These are phyloP conservation scores for Peromyscus nudipes DNA, from an alignment of 2,797 vertebrate genomes.

Conservation along the genomic window DNA sequence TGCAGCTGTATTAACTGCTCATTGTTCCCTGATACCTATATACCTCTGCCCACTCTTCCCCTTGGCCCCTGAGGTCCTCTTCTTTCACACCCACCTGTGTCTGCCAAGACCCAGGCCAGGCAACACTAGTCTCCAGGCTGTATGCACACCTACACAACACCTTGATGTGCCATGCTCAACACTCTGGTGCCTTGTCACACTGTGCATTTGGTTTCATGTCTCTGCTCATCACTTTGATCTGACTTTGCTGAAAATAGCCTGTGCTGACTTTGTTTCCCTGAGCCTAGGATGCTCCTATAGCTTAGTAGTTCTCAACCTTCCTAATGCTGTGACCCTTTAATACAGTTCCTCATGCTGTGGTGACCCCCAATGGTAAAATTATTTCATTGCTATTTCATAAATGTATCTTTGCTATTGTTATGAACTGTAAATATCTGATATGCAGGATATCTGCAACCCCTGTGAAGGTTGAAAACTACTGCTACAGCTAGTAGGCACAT, in stretches of 20 bases:
- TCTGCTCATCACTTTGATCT: not conserved
- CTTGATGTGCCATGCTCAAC: not conserved
- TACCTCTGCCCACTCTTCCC: not conserved
- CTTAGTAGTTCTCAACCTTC: not conserved
- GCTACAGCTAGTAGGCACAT: not conserved
- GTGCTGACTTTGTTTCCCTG: not conserved
- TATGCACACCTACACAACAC: not conserved
- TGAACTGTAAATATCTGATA: not conserved
- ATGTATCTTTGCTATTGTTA: not conserved
- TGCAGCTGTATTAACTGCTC: not conserved
- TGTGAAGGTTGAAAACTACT: not conserved
- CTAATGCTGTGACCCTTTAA: not conserved
- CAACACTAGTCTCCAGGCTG: not conserved
- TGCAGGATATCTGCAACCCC: not conserved
- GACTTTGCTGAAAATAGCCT: not conserved
- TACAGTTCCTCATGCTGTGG: not conserved
- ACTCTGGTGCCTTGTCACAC: fast-evolving
- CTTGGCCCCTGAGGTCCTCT: not conserved
- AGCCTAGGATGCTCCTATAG: not conserved
- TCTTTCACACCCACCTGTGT: not conserved
- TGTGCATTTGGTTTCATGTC: fast-evolving
- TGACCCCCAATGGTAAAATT: not conserved
- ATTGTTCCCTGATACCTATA: not conserved
- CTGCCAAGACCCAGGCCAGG: not conserved
- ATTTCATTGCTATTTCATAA: not conserved